A percentile compares a stretch with the other conserved stretches of the same genome.
These are phyloP conservation scores for Perca schrenkii DNA, from an alignment of 2,113 vertebrate species.

Conservation along the genomic window DNA sequence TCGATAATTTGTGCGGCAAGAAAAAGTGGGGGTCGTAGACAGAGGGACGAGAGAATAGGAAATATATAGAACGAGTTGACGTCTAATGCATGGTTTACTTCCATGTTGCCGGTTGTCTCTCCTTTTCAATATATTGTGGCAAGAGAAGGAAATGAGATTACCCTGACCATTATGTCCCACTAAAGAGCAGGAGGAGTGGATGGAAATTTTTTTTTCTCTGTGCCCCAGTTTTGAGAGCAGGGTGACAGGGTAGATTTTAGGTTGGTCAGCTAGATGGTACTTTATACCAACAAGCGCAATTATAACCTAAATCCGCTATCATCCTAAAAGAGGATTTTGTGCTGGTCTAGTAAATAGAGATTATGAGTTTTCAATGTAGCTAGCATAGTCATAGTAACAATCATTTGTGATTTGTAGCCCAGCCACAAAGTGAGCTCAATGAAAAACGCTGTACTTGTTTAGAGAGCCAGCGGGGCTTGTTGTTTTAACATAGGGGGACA, in stretches of 20 bases:
- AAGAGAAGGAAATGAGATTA: slow-evolving; percentile 50
- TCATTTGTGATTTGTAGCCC: slow-evolving; percentile 53
- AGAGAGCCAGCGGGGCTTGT: slow-evolving; percentile 75
- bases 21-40: slow-evolving; percentile 41
- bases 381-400: slow-evolving; percentile 12
- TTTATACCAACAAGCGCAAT: slow-evolving; percentile 47
- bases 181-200: slow-evolving; percentile 40
- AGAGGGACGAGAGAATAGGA: slow-evolving; percentile 44
- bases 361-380: slow-evolving; percentile 26
- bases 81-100: slow-evolving; percentile 32
- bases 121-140: slow-evolving; percentile 41
- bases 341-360: slow-evolving; percentile 52
- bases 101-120: slow-evolving; percentile 35
- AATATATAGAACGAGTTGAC: slow-evolving; percentile 53
- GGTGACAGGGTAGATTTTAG: slow-evolving; percentile 41
- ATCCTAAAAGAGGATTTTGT: slow-evolving; percentile 56
- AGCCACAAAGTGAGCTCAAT: slow-evolving; percentile 56
- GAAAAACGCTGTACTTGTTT: slow-evolving; percentile 66
- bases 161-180: slow-evolving; percentile 31
- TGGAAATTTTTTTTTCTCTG: slow-evolving; percentile 37
- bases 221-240: slow-evolving; percentile 60
- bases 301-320: slow-evolving; percentile 54
- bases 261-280: slow-evolving; percentile 32
- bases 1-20: slow-evolving; percentile 65
- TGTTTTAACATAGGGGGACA: slow-evolving; percentile 76